phyloP scores from a whole-genome alignment of 2,888 invertebrate species.

The Platycheirus rosarum region DNA sequence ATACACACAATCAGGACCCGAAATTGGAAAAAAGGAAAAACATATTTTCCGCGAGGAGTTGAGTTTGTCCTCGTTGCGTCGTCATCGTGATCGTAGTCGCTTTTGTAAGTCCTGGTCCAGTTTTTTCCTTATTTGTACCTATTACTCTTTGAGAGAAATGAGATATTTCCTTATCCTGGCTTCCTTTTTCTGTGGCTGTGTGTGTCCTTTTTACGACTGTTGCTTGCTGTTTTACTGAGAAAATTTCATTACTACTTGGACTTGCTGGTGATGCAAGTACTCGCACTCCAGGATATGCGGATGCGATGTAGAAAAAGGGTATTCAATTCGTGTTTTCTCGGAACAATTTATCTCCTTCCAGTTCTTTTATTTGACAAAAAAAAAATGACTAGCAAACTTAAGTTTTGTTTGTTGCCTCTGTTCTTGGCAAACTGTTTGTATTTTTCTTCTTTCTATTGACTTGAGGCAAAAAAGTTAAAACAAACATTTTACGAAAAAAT shows the following conservation, averaged over 20 bases:
- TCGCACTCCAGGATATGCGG: constrained; percentile 10
- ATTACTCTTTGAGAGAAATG: constrained; percentile 37
- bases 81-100: constrained; percentile 12
- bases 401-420: constrained; percentile 22
- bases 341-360: constrained; percentile 1
- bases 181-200: constrained; percentile 10
- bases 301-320: not conserved
- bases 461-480: not conserved
- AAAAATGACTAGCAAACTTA: no score
- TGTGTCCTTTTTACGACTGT: constrained; percentile 7
- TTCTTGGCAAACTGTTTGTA: constrained; percentile 3
- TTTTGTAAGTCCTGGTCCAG: constrained; percentile 21
- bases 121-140: constrained; percentile 9
- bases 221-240: constrained; percentile 5
- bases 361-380: constrained; percentile 26
- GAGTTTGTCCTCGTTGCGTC: constrained; percentile 54
- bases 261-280: constrained; percentile 26
- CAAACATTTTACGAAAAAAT: not conserved
- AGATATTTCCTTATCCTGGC: constrained; percentile 44
- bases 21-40: constrained; percentile 17
- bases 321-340: not conserved
- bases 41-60: constrained; percentile 53
- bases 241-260: constrained; percentile 19
- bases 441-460: not conserved
- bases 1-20: constrained; percentile 38